These are phyloP conservation scores for Phocoena phocoena DNA, from an alignment of 2,113 vertebrate species.

Conservation along the genomic window DNA sequence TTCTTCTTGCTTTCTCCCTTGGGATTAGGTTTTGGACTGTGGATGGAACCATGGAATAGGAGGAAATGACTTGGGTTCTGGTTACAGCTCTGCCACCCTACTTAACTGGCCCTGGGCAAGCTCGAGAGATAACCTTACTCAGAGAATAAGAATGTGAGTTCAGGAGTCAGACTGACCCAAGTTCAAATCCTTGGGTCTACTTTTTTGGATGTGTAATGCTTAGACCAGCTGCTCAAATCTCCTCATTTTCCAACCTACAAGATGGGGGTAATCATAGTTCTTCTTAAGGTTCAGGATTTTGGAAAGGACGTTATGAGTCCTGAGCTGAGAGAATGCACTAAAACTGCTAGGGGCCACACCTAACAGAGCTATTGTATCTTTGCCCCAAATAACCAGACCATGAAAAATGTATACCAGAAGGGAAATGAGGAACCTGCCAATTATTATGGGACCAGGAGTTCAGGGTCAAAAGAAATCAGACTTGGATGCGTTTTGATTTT, in stretches of 20 bases:
- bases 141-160: neutral
- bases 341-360: neutral
- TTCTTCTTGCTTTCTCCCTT: neutral
- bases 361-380: neutral
- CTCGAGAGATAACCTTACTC: neutral
- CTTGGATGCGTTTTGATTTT: neutral
- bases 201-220: too few relatives aligned
- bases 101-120: neutral
- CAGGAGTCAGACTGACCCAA: neutral
- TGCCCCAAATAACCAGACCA: neutral
- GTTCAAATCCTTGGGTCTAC: neutral
- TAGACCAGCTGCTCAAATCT: neutral
- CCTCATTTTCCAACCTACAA: neutral
- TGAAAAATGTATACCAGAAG: neutral
- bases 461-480: neutral
- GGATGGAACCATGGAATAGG: neutral
- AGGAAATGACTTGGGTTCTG: neutral
- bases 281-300: neutral
- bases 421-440: neutral
- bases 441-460: neutral
- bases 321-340: neutral
- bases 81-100: neutral
- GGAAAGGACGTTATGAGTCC: neutral
- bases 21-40: neutral
- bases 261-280: neutral